phyloP scores from a whole-genome alignment of 2,888 invertebrate species.

The Nudaria mundana region DNA sequence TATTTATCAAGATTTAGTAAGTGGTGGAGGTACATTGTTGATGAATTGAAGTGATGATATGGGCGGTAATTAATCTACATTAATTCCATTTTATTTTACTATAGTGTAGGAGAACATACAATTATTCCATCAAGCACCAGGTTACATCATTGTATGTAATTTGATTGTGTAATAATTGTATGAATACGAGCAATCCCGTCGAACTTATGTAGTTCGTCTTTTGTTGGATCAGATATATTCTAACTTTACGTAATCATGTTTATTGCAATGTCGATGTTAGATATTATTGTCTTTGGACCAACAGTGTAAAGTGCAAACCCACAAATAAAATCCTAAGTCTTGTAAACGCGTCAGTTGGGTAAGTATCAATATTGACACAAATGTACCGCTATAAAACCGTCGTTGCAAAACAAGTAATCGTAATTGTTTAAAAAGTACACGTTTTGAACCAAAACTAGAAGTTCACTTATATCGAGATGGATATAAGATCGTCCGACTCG shows the following conservation, averaged over 20 bases:
- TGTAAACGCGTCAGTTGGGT: slow-evolving; percentile 24
- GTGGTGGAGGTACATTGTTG: slow-evolving; percentile 30
- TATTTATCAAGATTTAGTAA: slow-evolving; percentile 35
- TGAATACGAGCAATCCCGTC: slow-evolving; percentile 48
- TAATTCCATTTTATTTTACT: slow-evolving; percentile 38
- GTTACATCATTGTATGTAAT: slow-evolving; percentile 57
- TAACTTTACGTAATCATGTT: slow-evolving; percentile 52
- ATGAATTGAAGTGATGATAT: slow-evolving; percentile 43
- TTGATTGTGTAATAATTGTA: slow-evolving; percentile 58
- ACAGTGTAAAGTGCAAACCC: slow-evolving; percentile 3
- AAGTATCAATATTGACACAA: slow-evolving; percentile 37
- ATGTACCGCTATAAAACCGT: slow-evolving; percentile 27
- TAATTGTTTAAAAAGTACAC: slow-evolving; percentile 15
- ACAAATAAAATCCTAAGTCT: slow-evolving; percentile 10
- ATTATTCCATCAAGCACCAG: slow-evolving; percentile 54
- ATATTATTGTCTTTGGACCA: slow-evolving; percentile 22
- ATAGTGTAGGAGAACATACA: slow-evolving; percentile 48
- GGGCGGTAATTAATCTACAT: slow-evolving; percentile 52
- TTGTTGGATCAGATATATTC: slow-evolving; percentile 55
- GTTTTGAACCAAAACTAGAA: slow-evolving; percentile 18
- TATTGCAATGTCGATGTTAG: slow-evolving; percentile 31
- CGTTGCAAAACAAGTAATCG: slow-evolving; percentile 32
- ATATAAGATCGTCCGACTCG: slow-evolving; percentile 37
- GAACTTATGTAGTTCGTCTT: slow-evolving; percentile 63
- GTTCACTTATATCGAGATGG: slow-evolving; percentile 32